Evolutionary conservation across 2,888 invertebrate species (phyloP), one percentile per base, ranked within the genome.

Genomic region (Scrobipalpa costella): DNA sequence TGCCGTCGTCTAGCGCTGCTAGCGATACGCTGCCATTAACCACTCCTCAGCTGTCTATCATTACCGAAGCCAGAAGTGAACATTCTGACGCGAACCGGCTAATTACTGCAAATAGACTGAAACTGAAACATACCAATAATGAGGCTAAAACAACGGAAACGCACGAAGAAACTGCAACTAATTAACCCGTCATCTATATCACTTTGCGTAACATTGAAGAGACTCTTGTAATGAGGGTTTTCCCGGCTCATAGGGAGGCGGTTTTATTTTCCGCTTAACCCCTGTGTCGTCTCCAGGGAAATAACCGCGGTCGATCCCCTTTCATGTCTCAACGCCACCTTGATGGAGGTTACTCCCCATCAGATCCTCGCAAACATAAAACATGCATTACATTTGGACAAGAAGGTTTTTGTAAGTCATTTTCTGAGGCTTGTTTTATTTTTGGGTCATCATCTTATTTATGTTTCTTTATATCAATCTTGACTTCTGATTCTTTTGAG

Each of bases 291-390:
- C 83, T 76, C 77, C 63, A 68, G 83, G 83, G 83, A 83, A 83
- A 83, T 84, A 82, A 80, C 79, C 79, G 73, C 78, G 78, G 77
- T 77, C 77, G 77, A 72, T 80, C 77, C 76, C 77, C 77, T 61
- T 60, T 61, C 52, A 50, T 49, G 61, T 76, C 70, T 71, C 70
- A 73, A 74, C 76, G 71, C 73, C 70, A 72, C 73, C 72, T 74
- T 72, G 72, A 70, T 71, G 58, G 63, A 74, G 70, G 69, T 67
- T 70, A 69, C 70, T 74, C 68, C 70, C 70, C 64, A 69, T 67
- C 49, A 64, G 68, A 66, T 69, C 44, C 21, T 57, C 38, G n/a
- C 15, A 21, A 63, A 59, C 19, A 61, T 63, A 60, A 60, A 63
- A 63, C 40, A 55, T 44, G 55, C 44, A 59, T 59, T 57, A 63